phyloP scores from a whole-genome alignment of 2,797 vertebrate genomes.

The Gymnopithys bicolor region DNA sequence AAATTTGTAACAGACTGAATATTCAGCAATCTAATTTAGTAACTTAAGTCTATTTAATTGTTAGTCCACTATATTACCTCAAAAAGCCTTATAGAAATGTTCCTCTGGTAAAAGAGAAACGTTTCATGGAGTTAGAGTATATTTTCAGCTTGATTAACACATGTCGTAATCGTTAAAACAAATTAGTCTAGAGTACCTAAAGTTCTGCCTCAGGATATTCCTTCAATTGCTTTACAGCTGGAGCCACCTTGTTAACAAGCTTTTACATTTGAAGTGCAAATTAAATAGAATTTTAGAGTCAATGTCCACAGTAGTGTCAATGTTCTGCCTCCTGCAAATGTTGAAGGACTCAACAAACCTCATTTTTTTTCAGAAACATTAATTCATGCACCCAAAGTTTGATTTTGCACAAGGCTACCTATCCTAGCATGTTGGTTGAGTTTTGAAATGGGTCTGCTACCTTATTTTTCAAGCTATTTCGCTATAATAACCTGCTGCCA shows the following conservation, averaged over 20 bases:
- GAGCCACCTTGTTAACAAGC: neutral
- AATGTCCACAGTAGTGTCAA: neutral
- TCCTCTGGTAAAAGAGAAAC: neutral
- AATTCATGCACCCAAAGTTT: neutral
- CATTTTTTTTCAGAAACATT: neutral
- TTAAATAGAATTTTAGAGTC: neutral
- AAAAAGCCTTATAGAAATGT: neutral
- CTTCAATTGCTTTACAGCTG: neutral
- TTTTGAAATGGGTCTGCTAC: neutral
- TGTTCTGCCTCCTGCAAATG: neutral
- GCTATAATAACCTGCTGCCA: neutral
- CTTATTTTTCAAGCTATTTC: neutral
- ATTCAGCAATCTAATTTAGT: neutral
- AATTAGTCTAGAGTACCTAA: neutral
- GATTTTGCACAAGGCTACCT: neutral
- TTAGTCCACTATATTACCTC: neutral
- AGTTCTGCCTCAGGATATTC: neutral
- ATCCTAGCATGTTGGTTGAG: neutral
- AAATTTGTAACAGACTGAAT: neutral
- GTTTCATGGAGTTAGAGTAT: neutral
- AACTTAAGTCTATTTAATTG: neutral
- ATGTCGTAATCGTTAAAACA: neutral
- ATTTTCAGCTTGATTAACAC: slow-evolving; percentile 14
- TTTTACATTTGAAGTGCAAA: slow-evolving; percentile 38
- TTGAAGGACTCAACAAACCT: neutral